Base-by-base conservation (phyloP, 2,113 vertebrate genomes). In the Puffinus mauretanicus region DNA sequence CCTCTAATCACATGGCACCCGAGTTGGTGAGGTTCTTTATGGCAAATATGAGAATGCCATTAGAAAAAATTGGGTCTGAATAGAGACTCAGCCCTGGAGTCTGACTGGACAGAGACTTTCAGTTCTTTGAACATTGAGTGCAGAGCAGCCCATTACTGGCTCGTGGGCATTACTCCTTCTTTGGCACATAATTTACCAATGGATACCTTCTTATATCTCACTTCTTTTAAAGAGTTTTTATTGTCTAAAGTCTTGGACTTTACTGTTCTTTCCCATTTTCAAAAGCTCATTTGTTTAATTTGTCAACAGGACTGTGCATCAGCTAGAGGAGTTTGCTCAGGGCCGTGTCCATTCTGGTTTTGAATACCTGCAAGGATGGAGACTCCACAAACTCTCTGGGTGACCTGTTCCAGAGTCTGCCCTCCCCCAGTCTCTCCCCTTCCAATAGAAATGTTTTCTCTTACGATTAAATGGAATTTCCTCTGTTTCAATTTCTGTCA, bases 391-490 rank as follows among this genome's bases (percentile, higher is more conserved):
- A 73, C 16, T 51, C 26, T 55, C 9, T 36, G 67, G 11, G 7
- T 38, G 19, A 80, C 51, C 12, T 69, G 8, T 69, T 80, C 7
- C 58, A 73, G 20, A 30, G 8, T 19, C 25, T 82, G 7, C 16
- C 4, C 7, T 14, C 7, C 2, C 8, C 11, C 58, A 36, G 2
- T 22, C 26, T 84, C n/a, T 9, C 2, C 7, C 3, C 8, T 73
- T 90, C 26, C 49, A 69, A 70, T 3, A 80, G 1, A 65, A 72
- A 65, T 14, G 1, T 17, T 44, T 87, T 75, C 15, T 40, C 20
- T 60, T 64, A n/a, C 0, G 3, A 42, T 85, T 54, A 71, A 75
- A 49, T n/a, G 6, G 8, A 76, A 69, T 72, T 83, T 52, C 27
- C 18, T 80, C 16, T 64, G 1, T 57, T 77, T 73, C 36, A 27